Percentiles rank a stretch among this genome's conserved stretches.
phyloP scores from a whole-genome alignment of 2,797 vertebrate genomes.

The Mormyrus proboscirostris region DNA sequence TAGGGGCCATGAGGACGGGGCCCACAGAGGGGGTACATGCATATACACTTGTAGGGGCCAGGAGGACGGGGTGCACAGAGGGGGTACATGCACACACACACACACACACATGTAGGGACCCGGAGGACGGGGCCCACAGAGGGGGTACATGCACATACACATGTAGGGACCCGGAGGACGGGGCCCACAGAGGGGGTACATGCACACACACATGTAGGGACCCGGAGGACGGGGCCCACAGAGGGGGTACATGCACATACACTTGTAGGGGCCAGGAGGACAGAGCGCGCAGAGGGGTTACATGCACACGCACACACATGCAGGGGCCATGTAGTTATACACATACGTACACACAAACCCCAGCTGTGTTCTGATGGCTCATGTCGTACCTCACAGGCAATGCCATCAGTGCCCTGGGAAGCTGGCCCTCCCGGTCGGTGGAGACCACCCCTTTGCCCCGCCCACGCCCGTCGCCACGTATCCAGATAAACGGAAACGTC shows the following conservation, averaged over 20 bases:
- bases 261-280: slow-evolving; percentile 1
- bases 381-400: slow-evolving; percentile 49
- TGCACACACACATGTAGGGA: neutral
- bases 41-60: neutral
- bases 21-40: neutral
- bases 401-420: slow-evolving; percentile 63
- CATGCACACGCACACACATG: neutral
- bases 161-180: too few relatives aligned
- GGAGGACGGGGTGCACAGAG: slow-evolving; percentile 24
- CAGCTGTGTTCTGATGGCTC: neutral
- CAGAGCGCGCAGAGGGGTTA: slow-evolving; percentile 11
- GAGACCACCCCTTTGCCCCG: slow-evolving; percentile 54
- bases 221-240: neutral
- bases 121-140: slow-evolving; percentile 20
- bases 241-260: neutral
- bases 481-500: slow-evolving; percentile 54
- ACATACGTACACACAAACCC: neutral
- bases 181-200: too few relatives aligned
- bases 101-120: neutral
- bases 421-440: slow-evolving; percentile 46
- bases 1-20: slow-evolving; percentile 22
- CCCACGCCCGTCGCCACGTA: slow-evolving; percentile 54
- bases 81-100: neutral
- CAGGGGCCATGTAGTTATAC: neutral
- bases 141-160: neutral